Conservation (phyloP, 2,888 invertebrate genomes). For the Petrolisthes manimaculis region DNA sequence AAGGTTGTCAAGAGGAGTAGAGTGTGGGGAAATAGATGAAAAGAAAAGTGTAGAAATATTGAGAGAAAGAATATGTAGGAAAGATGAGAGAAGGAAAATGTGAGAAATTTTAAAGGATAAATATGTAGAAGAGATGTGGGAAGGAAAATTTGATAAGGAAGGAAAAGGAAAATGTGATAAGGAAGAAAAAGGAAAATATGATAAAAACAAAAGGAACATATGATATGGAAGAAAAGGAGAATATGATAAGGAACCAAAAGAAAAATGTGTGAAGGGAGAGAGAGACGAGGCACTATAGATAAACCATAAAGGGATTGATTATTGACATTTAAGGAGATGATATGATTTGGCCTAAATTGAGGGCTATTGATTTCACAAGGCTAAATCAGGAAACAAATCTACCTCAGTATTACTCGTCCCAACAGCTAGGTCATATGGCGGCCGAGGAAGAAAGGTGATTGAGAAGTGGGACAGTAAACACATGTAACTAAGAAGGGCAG, state of each 20-base stretch:
- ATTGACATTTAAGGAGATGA: neutral
- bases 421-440: neutral
- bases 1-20: neutral
- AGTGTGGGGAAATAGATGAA: neutral
- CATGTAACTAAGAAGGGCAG: neutral
- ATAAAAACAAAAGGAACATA: neutral
- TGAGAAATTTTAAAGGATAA: neutral
- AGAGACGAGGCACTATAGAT: slow-evolving; percentile 14
- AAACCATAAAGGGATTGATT: neutral
- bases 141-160: neutral
- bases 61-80: neutral
- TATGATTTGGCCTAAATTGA: neutral
- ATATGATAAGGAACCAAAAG: neutral
- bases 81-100: neutral
- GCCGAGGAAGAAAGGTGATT: slow-evolving; percentile 3
- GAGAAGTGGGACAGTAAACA: neutral
- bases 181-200: neutral
- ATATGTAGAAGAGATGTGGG: neutral
- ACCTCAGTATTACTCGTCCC: neutral
- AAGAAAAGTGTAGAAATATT: neutral
- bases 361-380: neutral
- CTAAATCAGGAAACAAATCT: neutral
- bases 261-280: slow-evolving; percentile 19
- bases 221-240: neutral
- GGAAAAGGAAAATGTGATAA: neutral